phyloP scores from a whole-genome alignment of 2,113 vertebrate species.

The Plectropomus leopardus region DNA sequence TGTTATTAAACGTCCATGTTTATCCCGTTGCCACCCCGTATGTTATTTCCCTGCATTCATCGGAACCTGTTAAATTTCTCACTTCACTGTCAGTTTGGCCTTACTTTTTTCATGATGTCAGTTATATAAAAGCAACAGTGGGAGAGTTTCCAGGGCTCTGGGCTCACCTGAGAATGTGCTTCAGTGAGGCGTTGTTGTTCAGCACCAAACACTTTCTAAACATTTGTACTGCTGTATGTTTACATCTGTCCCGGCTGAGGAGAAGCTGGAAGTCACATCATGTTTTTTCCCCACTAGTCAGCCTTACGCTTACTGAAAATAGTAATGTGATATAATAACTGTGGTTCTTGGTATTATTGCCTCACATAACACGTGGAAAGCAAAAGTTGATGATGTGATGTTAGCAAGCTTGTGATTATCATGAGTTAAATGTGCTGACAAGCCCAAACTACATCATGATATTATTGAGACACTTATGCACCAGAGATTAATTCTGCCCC shows the following conservation, averaged over 20 bases:
- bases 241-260: conserved; percentile 32
- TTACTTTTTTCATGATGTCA: background rate
- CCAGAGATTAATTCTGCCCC: background rate
- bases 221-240: conserved; percentile 29
- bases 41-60: conserved; percentile 21
- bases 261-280: conserved; percentile 16
- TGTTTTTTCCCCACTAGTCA: conserved; percentile 29
- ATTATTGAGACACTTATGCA: no score
- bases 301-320: conserved; percentile 20
- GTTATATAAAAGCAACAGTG: conserved; percentile 33
- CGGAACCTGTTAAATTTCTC: conserved; percentile 50
- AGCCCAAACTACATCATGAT: background rate
- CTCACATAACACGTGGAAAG: conserved; percentile 13
- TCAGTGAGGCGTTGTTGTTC: background rate
- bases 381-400: conserved; percentile 9
- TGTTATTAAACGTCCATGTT: conserved; percentile 5
- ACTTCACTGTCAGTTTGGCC: conserved; percentile 31
- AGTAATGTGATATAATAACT: conserved; percentile 40
- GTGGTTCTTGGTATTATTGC: conserved; percentile 1
- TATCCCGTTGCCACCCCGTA: background rate
- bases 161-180: conserved; percentile 37
- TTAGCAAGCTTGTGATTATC: conserved; percentile 11
- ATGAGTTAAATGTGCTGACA: background rate
- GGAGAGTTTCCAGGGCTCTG: conserved; percentile 8
- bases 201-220: background rate